Conservation (phyloP, 2,888 invertebrate species). For the Harpalus rufipes region DNA sequence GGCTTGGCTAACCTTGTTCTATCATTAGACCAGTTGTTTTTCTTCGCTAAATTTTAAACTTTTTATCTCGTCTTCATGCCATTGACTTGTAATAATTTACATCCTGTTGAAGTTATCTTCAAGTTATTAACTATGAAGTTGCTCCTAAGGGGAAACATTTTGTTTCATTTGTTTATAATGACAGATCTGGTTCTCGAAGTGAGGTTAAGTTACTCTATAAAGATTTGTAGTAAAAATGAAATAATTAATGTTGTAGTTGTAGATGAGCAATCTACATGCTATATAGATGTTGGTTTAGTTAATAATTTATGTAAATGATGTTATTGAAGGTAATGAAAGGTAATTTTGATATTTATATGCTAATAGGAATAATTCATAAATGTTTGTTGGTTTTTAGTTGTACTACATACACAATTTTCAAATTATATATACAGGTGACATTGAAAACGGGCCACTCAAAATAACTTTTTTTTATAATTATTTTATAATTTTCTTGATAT, state of each 20-base stretch:
- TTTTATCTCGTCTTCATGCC: conserved; percentile 35
- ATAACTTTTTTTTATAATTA: too few species aligned
- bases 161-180: conserved; percentile 46
- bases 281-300: not conserved
- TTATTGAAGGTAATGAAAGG: not conserved
- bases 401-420: not conserved
- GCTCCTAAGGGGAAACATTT: conserved; percentile 20
- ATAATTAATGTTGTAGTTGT: conserved; percentile 28
- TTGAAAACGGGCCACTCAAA: too few species aligned
- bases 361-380: not conserved
- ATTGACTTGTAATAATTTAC: conserved; percentile 44
- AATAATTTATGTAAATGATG: conserved; percentile 36
- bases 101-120: conserved; percentile 43
- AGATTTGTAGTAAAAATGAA: conserved; percentile 33
- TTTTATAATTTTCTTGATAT: too few species aligned
- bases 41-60: conserved; percentile 26
- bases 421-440: too few species aligned
- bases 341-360: conserved; percentile 30
- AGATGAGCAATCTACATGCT: conserved; percentile 15
- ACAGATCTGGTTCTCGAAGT: conserved; percentile 6
- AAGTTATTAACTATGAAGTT: conserved; percentile 30
- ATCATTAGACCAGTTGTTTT: conserved; percentile 52
- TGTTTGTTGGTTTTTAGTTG: not conserved
- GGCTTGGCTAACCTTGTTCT: conserved; percentile 36
- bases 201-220: not conserved